These are phyloP conservation scores for Amaurobius ferox DNA, from an alignment of 2,888 invertebrate genomes.

Conservation along the genomic window DNA sequence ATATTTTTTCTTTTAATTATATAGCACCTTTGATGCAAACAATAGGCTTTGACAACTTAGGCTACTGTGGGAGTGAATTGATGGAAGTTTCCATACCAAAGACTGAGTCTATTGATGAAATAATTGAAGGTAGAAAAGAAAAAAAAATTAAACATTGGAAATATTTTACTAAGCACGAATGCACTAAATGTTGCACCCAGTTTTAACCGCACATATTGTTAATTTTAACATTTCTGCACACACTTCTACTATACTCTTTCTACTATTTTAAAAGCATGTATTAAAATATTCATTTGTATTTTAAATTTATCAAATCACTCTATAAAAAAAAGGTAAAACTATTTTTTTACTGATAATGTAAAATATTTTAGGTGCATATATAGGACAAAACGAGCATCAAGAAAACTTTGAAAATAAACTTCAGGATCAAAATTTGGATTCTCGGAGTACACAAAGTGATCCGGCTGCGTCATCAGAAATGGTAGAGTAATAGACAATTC, in stretches of 20 bases:
- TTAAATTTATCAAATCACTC: too few species aligned
- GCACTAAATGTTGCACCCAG: too few species aligned
- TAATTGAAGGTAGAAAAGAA: constrained; percentile 79
- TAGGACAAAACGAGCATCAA: constrained; percentile 23
- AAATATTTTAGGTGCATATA: constrained; percentile 44
- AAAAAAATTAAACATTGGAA: too few species aligned
- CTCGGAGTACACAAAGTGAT: constrained; percentile 54
- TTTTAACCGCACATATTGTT: too few species aligned
- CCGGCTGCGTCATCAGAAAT: constrained; percentile 31
- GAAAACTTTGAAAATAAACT: constrained; percentile 37
- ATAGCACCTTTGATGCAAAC: background rate
- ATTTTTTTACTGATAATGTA: background rate
- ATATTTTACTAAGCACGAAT: too few species aligned
- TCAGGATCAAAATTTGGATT: constrained; percentile 44
- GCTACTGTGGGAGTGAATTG: constrained; percentile 87
- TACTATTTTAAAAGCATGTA: too few species aligned
- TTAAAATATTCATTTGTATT: too few species aligned
- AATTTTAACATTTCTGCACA: too few species aligned
- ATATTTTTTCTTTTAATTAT: background rate
- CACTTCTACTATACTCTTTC: too few species aligned
- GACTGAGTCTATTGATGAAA: background rate
- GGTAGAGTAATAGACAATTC: constrained; percentile 8
- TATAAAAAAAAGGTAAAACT: too few species aligned
- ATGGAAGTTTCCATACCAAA: constrained; percentile 21
- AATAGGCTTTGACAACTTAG: constrained; percentile 83